Evolutionary conservation across 2,797 vertebrate genomes (phyloP), one percentile per base, ranked within the genome.

Genomic region (Chanos chanos): DNA sequence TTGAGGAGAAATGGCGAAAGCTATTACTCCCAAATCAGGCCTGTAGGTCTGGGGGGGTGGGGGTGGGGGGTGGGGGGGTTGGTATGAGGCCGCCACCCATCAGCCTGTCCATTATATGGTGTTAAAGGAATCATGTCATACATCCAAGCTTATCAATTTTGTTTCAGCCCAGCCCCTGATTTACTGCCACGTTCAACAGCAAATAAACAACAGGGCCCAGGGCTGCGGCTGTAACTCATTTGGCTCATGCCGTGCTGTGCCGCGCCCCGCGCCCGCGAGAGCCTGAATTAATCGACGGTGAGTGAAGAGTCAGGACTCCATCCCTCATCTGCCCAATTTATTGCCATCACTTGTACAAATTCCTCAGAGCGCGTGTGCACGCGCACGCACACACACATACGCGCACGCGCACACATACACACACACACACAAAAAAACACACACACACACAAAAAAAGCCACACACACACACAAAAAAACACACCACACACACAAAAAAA

Each of bases 231-330:
- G 55, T 56, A 54, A 41, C n/a, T 71, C 57, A 75, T 37, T 45
- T 13, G 2, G 40, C 37, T 58, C 65, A 9, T 40, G 19, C 15
- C 19, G 50, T 31, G 19, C 55, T 30, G 51, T 34, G 48, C 58
- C 59, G 78, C 66, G 71, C 75, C 73, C 59, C 5, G 60, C 61
- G 57, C 3, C 58, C 67, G 19, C 70, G 21, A 69, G 64, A 59
- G 64, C 61, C 64, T 45, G 79, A 76, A 87, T 87, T 83, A 84
- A 87, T 77, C 72, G 72, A 63, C 64, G 69, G 64, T 31, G 19
- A 69, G 76, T 68, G 61, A 73, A 71, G 66, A 61, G 66, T 70
- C 69, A 47, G 70, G 21, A 78, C 77, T 79, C 73, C 61, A 28
- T 82, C 69, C 70, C 68, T 79, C 73, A 61, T 68, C 71, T 59